Percentiles rank a stretch among this genome's conserved stretches.
These are phyloP conservation scores for Poeciliopsis retropinna DNA, from an alignment of 2,113 vertebrate genomes.

Conservation along the genomic window DNA sequence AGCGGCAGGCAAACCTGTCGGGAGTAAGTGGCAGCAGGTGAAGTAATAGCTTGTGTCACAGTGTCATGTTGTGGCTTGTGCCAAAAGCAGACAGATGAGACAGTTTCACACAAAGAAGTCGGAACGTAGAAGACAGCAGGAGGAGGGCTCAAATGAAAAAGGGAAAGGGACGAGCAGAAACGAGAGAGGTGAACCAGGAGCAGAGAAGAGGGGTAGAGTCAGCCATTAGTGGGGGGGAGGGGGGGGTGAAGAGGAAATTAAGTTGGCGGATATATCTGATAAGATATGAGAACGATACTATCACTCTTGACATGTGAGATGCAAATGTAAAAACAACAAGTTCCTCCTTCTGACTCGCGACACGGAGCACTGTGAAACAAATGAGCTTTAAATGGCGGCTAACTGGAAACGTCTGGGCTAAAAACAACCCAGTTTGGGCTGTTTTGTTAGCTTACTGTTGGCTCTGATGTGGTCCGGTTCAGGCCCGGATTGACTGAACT, in stretches of 20 bases:
- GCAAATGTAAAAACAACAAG: conserved; percentile 20
- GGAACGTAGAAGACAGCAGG: conserved; percentile 28
- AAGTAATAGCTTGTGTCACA: conserved; percentile 73
- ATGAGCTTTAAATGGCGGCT: neutral
- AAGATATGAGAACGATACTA: conserved; percentile 11
- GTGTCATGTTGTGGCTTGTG: conserved; percentile 80
- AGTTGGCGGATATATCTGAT: neutral
- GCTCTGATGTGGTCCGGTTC: too few species aligned
- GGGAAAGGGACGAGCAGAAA: conserved; percentile 37
- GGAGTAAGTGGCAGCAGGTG: conserved; percentile 73
- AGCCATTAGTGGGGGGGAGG: neutral
- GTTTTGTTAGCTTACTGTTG: too few species aligned
- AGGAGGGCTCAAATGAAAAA: conserved; percentile 23
- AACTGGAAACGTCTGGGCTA: too few species aligned
- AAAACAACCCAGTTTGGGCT: too few species aligned
- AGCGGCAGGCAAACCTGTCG: conserved; percentile 72
- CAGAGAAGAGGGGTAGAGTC: neutral
- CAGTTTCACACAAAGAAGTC: conserved; percentile 74
- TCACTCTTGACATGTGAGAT: neutral
- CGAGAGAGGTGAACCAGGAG: conserved; percentile 1
- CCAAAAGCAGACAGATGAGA: conserved; percentile 60
- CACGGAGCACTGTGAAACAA: neutral
- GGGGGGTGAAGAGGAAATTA: conserved; percentile 17
- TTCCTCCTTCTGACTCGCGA: conserved; percentile 26
- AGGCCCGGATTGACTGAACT: too few species aligned